phyloP scores from a whole-genome alignment of 1,140 invertebrate genomes.

The Drosophila virilis region DNA sequence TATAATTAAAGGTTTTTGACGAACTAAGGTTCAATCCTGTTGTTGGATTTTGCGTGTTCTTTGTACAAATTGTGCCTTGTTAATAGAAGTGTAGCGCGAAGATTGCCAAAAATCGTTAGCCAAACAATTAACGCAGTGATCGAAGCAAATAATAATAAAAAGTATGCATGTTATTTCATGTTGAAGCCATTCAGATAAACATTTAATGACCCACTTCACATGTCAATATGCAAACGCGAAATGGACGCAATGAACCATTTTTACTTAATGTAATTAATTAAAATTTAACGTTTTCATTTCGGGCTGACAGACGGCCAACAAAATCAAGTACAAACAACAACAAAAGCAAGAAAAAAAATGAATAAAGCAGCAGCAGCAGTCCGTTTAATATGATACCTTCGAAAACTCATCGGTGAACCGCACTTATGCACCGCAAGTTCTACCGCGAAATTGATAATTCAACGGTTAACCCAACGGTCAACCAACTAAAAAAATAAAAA shows the following conservation, averaged over 20 bases:
- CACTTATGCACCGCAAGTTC: slow-evolving; percentile 83
- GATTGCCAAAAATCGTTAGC: background rate
- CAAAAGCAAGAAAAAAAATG: background rate
- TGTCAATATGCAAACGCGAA: slow-evolving; percentile 57
- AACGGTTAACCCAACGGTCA: slow-evolving; percentile 79
- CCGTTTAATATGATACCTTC: slow-evolving; percentile 76
- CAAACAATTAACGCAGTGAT: slow-evolving; percentile 17
- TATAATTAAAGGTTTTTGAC: too few relatives aligned
- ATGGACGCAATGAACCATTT: slow-evolving; percentile 53
- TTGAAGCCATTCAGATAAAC: slow-evolving; percentile 25
- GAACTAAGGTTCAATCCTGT: too few relatives aligned
- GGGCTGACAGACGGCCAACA: slow-evolving; percentile 38
- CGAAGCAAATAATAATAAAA: background rate
- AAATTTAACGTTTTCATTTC: slow-evolving; percentile 77
- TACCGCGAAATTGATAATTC: slow-evolving; percentile 84
- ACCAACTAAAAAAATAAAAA: slow-evolving; percentile 60
- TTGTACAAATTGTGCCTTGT: background rate
- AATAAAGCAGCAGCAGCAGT: slow-evolving; percentile 26
- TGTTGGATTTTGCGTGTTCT: too few relatives aligned
- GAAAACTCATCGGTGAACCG: slow-evolving; percentile 83
- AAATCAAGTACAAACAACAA: slow-evolving; percentile 22
- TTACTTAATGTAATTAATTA: slow-evolving; percentile 81
- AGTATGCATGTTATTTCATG: slow-evolving; percentile 16
- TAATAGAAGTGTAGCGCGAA: background rate
- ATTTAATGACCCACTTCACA: slow-evolving; percentile 70